Evolutionary conservation across 2,888 invertebrate genomes (phyloP), one percentile per base, ranked within the genome.

Genomic region (Linnaemya tessellans): DNA sequence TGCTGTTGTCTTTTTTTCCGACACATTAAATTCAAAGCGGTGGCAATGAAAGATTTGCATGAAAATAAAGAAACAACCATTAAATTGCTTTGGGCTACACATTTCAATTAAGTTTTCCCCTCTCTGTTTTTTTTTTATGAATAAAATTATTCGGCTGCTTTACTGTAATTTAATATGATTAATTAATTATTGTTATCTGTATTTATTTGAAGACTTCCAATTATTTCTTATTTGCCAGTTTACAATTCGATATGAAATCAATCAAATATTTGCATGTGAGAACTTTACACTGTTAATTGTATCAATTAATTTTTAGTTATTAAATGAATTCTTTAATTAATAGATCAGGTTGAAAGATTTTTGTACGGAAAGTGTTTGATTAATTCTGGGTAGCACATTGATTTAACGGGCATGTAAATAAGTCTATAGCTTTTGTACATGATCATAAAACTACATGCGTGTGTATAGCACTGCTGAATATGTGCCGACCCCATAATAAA

Each of bases 21-120:
- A 65, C 54, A 8, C 67, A 80, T 67, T 68, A 67, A 74, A 51
- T 67, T 58, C 51, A 74, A 68, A 51, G 49, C 51, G 51, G 41
- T 80, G 74, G 67, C 74, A 80, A 74, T 73, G 65, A 46, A 25
- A 65, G 75, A 65, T 56, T 75, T 20, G 30, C 18, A 43, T 41
- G 46, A 20, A 65, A 46, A 46, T 15, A 8, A 64, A 25, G 5
- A 67, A 58, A 58, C 35, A 58, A 65, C 22, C 20, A 67, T 11
- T 10, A 60, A 68, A 56, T 77, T 67, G 56, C 56, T 77, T 64
- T 54, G 25, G 74, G 62, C 20, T 15, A 49, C 13, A 49, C 15
- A 35, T 60, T 73, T 60, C 46, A 58, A 73, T 73, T 46, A 35
- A 11, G 13, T 7, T 46, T 58, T 22, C 20, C 38, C 35, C n/a